Base-by-base conservation (phyloP, 2,113 vertebrate genomes). In the Ophiodon elongatus region DNA sequence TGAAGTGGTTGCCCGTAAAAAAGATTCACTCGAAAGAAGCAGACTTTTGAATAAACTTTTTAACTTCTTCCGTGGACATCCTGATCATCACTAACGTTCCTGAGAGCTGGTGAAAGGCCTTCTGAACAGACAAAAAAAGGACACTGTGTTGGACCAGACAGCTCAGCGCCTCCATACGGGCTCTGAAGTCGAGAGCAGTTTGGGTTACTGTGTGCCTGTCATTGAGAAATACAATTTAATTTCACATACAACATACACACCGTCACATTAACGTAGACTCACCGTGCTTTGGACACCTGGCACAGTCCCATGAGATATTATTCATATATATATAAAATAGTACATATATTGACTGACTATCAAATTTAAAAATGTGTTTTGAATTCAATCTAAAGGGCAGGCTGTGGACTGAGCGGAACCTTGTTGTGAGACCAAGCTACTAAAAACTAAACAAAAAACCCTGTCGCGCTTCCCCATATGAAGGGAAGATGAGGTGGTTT, bases 1-100 rank as follows among this genome's bases (percentile, higher is more conserved):
- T 79, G 54, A 82, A 76, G 41, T 41, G 27, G 17, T 41, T 66
- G 13, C 50, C 31, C 17, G 35, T 76, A 9, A 85, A 82, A 13
- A 79, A 59, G 54, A 85, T 68, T 62, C 76, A 27, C 56, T 73
- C 0, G 0, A 71, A 68, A 27, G 35, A 80, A 60, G 23, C 37
- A 13, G 2, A 33, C 54, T 82, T 54, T 69, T 57, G n/a, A 69
- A 64, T 63, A 76, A 56, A 29, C 0, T 0, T 60, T 76, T 70
- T 31, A 71, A 62, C 33, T 35, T 29, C 25, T 35, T 6, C 23
- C 81, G 56, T 60, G 23, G 47, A 31, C 62, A 66, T 54, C 27
- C 62, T 56, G 52, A 66, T 67, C 43, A 73, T 63, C 63, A 73
- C 47, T 37, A 52, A 33, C 19, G 31, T 45, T 29, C n/a, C 33